Evolutionary conservation across 2,113 vertebrate species (phyloP).

Genomic region (Cisticola juncidis): DNA sequence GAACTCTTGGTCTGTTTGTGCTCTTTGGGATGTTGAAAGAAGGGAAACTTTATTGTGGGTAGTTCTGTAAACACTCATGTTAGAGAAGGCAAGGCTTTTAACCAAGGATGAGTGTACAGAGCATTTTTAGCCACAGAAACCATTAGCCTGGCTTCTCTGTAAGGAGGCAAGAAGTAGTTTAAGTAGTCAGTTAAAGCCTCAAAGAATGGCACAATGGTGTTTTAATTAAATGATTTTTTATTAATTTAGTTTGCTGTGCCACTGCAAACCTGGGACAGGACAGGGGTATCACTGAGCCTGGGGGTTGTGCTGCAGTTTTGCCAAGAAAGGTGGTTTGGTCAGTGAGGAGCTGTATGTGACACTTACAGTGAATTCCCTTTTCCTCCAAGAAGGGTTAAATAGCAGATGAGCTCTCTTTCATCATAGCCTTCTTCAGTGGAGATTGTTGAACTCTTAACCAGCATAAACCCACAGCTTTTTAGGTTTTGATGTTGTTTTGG

Average conservation of each 20-base stretch:
- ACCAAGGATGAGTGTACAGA: not conserved
- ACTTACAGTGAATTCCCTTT: not conserved
- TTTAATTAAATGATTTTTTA: not conserved
- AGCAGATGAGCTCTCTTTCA: not conserved
- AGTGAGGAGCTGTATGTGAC: not conserved
- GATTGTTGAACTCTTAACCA: not conserved
- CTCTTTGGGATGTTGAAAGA: not conserved
- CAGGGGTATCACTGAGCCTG: not conserved
- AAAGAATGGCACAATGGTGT: not conserved
- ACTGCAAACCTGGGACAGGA: not conserved
- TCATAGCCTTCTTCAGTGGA: not conserved
- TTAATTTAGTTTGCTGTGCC: not conserved
- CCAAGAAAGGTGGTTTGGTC: not conserved
- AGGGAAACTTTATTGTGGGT: not conserved
- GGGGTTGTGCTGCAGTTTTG: not conserved
- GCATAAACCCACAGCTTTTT: not conserved
- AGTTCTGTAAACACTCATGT: not conserved
- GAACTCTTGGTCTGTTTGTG: not conserved
- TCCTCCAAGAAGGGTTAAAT: not conserved
- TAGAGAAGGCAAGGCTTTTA: not conserved
- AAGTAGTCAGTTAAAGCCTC: not conserved
- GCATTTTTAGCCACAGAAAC: not conserved
- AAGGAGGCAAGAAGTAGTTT: not conserved
- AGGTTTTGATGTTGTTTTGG: not conserved
- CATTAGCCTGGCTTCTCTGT: not conserved